phyloP scores from a whole-genome alignment of 2,797 vertebrate species.

The Phataginus tricuspis region DNA sequence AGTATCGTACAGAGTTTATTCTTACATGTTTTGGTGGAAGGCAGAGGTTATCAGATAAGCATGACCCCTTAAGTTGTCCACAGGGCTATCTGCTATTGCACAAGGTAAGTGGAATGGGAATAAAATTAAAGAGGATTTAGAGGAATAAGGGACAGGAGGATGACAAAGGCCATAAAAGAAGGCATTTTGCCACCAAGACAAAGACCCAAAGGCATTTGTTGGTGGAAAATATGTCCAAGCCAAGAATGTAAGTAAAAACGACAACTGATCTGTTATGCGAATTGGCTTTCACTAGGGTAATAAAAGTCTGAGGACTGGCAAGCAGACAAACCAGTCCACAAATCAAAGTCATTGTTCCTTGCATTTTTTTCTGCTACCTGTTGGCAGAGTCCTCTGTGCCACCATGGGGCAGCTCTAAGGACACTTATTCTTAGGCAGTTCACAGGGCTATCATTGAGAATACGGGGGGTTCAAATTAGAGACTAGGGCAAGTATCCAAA shows the following conservation, averaged over 20 bases:
- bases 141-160: not conserved
- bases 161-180: not conserved
- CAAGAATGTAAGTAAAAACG: slow-evolving; percentile 18
- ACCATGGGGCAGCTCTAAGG: not conserved
- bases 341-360: not conserved
- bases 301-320: not conserved
- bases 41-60: fast-evolving
- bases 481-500: not conserved
- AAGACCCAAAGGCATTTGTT: not conserved
- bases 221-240: slow-evolving; percentile 24
- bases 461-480: not conserved
- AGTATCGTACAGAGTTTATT: fast-evolving
- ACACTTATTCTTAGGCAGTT: not conserved
- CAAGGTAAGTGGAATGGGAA: not conserved
- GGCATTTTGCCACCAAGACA: not conserved
- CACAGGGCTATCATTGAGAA: not conserved
- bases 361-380: not conserved
- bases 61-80: not conserved
- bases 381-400: not conserved
- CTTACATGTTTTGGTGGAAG: not conserved
- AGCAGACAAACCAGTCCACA: not conserved
- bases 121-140: not conserved
- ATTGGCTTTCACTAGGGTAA: not conserved
- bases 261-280: not conserved
- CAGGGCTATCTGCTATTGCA: not conserved